These are phyloP conservation scores for Stramonita haemastoma DNA, from an alignment of 2,888 invertebrate species.

Conservation along the genomic window DNA sequence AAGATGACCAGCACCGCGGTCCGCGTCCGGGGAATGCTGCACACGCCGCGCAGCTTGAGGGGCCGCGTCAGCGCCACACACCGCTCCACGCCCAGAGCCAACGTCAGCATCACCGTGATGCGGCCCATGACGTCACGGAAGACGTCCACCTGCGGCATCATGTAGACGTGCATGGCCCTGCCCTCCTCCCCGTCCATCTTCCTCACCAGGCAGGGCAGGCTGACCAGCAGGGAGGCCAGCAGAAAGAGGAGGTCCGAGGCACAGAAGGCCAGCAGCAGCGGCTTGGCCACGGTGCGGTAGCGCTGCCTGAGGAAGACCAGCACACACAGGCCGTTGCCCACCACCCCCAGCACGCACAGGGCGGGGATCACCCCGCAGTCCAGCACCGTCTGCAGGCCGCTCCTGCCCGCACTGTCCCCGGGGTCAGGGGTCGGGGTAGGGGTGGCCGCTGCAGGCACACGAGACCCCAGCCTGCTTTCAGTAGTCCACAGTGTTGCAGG, in stretches of 20 bases:
- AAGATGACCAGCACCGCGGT: slow-evolving; percentile 25
- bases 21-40: slow-evolving; percentile 16
- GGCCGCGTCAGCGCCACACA: slow-evolving; percentile 40
- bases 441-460: not conserved
- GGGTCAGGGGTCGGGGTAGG: not conserved
- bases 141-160: slow-evolving; percentile 42
- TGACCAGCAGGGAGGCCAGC: slow-evolving; percentile 30
- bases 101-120: slow-evolving; percentile 38
- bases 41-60: slow-evolving; percentile 36
- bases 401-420: not conserved
- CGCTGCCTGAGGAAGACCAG: slow-evolving; percentile 27
- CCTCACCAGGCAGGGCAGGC: slow-evolving; percentile 28
- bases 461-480: not conserved
- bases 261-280: slow-evolving; percentile 36
- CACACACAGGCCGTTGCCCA: slow-evolving; percentile 34
- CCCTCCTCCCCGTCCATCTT: slow-evolving; percentile 25
- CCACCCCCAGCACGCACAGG: slow-evolving; percentile 11
- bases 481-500: not conserved
- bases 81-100: slow-evolving; percentile 35
- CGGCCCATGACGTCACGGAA: slow-evolving; percentile 34
- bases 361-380: slow-evolving; percentile 38
- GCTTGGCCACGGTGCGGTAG: slow-evolving; percentile 33
- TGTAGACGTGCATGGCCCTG: not conserved
- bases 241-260: slow-evolving; percentile 33
- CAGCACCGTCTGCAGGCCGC: not conserved